Conservation (phyloP, 2,888 invertebrate genomes). For the Terebella lapidaria region DNA sequence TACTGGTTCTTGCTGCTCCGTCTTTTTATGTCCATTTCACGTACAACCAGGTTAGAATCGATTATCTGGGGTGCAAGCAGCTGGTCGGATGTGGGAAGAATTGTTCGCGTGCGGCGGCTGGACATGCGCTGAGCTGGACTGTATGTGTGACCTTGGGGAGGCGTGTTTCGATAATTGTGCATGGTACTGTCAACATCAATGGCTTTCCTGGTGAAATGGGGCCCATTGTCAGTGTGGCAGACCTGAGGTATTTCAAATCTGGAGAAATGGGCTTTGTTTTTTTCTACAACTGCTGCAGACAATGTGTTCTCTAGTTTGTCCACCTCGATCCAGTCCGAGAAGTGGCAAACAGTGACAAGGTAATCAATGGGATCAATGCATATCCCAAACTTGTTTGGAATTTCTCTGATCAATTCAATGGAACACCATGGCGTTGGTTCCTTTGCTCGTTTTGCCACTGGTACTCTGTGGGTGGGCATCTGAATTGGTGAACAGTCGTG, state of each 20-base stretch:
- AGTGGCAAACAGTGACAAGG: conserved; percentile 7
- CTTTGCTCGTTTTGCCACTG: neutral
- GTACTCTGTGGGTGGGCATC: conserved; percentile 4
- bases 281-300: neutral
- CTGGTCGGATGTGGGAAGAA: neutral
- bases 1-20: neutral
- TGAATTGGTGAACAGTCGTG: neutral
- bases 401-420: neutral
- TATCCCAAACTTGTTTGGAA: conserved; percentile 6
- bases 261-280: conserved; percentile 5
- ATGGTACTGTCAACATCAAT: neutral
- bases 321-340: conserved; percentile 4
- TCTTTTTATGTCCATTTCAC: neutral
- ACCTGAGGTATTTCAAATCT: conserved; percentile 1
- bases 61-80: neutral
- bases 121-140: conserved; percentile 7
- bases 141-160: conserved; percentile 4
- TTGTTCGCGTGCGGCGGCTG: conserved; percentile 2
- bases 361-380: conserved; percentile 14
- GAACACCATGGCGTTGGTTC: conserved; percentile 7
- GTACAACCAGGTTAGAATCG: neutral
- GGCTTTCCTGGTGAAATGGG: no score
- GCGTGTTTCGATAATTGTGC: conserved; percentile 7
- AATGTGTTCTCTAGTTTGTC: conserved; percentile 5
- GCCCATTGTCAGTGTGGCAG: neutral